Conservation (phyloP, 2,113 vertebrate species). For the Procapra przewalskii region DNA sequence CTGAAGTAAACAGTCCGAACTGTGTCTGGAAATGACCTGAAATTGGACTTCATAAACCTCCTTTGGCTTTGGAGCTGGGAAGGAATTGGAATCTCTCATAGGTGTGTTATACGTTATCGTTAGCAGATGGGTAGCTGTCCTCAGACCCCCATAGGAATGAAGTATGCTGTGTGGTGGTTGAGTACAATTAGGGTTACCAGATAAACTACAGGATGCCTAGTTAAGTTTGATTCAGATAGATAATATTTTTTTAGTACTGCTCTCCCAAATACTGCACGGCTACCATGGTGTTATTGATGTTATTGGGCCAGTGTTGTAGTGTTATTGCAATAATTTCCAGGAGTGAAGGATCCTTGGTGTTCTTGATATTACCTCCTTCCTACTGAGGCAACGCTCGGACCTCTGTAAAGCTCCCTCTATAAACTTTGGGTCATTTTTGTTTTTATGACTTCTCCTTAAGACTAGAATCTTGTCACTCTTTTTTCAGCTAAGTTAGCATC, state of each 20-base stretch:
- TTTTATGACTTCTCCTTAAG: not conserved
- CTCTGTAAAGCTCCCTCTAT: not conserved
- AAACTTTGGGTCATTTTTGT: not conserved
- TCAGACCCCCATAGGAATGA: not conserved
- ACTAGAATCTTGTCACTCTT: not conserved
- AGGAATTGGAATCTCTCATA: conserved; percentile 31
- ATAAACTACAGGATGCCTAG: not conserved
- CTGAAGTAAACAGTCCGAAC: conserved; percentile 82
- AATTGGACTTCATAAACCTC: conserved; percentile 76
- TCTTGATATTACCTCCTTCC: not conserved
- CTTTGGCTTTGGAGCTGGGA: conserved; percentile 78
- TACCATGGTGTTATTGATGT: not conserved
- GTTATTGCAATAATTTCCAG: not conserved
- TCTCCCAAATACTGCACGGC: not conserved
- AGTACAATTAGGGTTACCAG: not conserved
- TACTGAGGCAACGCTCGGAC: not conserved
- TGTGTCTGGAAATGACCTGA: conserved; percentile 74
- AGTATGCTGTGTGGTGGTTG: not conserved
- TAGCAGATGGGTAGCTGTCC: conserved; percentile 68
- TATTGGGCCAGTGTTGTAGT: not conserved
- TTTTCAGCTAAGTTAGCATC: not conserved
- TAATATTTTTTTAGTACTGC: not conserved
- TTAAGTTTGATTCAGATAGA: not conserved
- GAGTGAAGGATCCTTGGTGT: not conserved
- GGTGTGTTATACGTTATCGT: conserved; percentile 68